Conservation (phyloP, 2,888 invertebrate species). For the Toxonevra muliebris region DNA sequence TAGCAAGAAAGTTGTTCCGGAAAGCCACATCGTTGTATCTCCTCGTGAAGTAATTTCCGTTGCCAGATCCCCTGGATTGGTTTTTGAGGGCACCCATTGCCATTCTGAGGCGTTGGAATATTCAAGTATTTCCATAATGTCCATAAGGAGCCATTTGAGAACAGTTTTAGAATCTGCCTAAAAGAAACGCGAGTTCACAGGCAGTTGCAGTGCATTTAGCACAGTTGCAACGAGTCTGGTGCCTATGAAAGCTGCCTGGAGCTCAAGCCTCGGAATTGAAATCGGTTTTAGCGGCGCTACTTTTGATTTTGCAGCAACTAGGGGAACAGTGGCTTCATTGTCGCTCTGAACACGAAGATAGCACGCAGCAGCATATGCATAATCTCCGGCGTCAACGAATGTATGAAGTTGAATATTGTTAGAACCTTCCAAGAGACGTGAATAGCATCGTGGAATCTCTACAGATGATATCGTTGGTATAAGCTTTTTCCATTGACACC, state of each 20-base stretch:
- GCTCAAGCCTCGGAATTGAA: constrained; percentile 3
- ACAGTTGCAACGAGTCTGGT: background rate
- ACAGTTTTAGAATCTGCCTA: constrained; percentile 19
- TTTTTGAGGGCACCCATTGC: constrained; percentile 16
- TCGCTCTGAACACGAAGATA: constrained; percentile 17
- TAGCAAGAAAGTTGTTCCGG: no score
- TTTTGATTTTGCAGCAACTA: background rate
- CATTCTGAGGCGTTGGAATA: constrained; percentile 12
- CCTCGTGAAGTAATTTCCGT: no score
- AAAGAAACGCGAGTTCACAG: background rate
- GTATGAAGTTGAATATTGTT: constrained; percentile 24
- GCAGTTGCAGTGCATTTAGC: background rate
- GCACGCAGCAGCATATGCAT: constrained; percentile 30
- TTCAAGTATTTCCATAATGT: constrained; percentile 34
- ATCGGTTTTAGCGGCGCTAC: no score
- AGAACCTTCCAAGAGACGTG: background rate
- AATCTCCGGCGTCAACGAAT: constrained; percentile 32
- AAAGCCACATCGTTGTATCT: no score
- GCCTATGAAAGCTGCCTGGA: background rate
- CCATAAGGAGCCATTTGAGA: constrained; percentile 34
- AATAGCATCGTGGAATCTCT: constrained; percentile 24
- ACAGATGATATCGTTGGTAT: no score
- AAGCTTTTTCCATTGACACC: constrained; percentile 9
- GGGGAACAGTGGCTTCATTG: background rate
- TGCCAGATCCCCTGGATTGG: no score